Evolutionary conservation across 1,140 invertebrate species (phyloP).

Genomic region (Orchesella cincta): DNA sequence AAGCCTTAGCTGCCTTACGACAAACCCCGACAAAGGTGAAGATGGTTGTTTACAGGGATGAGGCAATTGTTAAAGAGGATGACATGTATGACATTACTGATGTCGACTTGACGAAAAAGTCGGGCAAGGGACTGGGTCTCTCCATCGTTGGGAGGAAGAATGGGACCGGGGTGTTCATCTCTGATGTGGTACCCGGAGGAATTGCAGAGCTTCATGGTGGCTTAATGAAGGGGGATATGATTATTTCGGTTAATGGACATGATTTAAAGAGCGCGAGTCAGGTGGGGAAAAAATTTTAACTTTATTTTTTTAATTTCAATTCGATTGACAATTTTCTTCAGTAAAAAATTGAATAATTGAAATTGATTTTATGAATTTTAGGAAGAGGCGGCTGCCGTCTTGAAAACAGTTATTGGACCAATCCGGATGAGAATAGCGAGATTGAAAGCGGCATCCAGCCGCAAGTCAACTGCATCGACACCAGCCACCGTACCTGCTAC

Average conservation of each 20-base stretch:
- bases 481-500: slow-evolving; percentile 40
- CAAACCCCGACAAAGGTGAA: slow-evolving; percentile 74
- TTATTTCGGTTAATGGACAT: slow-evolving; percentile 81
- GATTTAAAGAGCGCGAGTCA: slow-evolving; percentile 57
- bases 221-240: slow-evolving; percentile 88
- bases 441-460: slow-evolving; percentile 65
- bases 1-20: slow-evolving; percentile 69
- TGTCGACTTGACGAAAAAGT: slow-evolving; percentile 87
- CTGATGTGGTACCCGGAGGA: slow-evolving; percentile 89
- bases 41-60: slow-evolving; percentile 86
- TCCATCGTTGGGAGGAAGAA: slow-evolving; percentile 84
- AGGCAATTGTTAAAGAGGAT: slow-evolving; percentile 66
- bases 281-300: slow-evolving; percentile 6
- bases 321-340: too few relatives aligned
- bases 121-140: slow-evolving; percentile 88
- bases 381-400: slow-evolving; percentile 83
- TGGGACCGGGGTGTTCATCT: slow-evolving; percentile 88
- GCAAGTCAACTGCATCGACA: slow-evolving; percentile 30
- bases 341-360: slow-evolving; percentile 8
- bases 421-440: slow-evolving; percentile 77
- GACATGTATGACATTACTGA: slow-evolving; percentile 78
- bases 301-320: too few relatives aligned
- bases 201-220: slow-evolving; percentile 87
- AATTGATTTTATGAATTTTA: too few relatives aligned
- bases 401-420: slow-evolving; percentile 79